Conservation (phyloP, 2,797 vertebrate genomes). For the Staurois parvus region DNA sequence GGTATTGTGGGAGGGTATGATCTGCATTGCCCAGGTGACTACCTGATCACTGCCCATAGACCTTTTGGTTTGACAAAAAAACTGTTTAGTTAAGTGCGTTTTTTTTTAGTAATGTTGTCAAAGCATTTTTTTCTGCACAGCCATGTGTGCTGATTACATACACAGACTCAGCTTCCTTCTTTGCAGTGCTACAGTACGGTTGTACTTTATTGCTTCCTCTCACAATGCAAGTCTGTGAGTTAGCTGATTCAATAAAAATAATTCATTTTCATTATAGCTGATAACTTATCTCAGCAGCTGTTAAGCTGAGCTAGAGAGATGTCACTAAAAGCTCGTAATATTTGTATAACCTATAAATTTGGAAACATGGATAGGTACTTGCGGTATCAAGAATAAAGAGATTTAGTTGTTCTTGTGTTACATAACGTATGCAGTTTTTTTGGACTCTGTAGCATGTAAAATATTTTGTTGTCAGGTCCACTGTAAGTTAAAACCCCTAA, state of each 20-base stretch:
- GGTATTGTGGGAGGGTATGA: too few relatives aligned
- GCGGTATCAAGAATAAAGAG: neutral
- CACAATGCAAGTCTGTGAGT: too few relatives aligned
- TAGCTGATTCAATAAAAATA: neutral
- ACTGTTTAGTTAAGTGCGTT: too few relatives aligned
- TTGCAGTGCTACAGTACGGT: too few relatives aligned
- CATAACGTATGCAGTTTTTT: neutral
- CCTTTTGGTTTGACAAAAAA: too few relatives aligned
- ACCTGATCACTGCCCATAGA: too few relatives aligned
- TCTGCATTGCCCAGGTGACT: too few relatives aligned
- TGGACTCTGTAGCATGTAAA: neutral
- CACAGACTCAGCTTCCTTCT: too few relatives aligned
- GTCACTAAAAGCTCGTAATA: neutral
- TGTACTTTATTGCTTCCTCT: too few relatives aligned
- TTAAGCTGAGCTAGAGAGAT: neutral
- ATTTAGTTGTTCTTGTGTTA: neutral
- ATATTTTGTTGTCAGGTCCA: neutral
- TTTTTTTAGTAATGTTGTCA: too few relatives aligned
- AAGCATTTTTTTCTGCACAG: too few relatives aligned
- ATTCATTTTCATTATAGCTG: neutral
- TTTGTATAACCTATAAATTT: neutral
- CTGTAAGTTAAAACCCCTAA: neutral
- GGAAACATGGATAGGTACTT: neutral
- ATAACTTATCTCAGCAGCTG: neutral
- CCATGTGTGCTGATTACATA: too few relatives aligned